phyloP scores from a whole-genome alignment of 2,888 invertebrate species.

The Epinotia bilunana region DNA sequence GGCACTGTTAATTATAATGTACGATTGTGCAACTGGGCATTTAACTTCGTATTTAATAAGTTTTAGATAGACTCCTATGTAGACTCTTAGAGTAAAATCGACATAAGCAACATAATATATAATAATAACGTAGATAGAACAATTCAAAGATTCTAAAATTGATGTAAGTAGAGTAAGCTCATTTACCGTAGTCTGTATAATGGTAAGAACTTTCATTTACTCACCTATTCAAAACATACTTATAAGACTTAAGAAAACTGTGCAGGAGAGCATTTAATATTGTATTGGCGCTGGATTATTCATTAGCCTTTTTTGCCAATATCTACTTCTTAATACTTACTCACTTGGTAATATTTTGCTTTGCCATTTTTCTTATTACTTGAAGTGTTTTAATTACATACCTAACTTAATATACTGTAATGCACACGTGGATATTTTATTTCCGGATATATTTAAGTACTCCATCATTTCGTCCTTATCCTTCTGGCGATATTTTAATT shows the following conservation, averaged over 20 bases:
- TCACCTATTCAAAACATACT: neutral
- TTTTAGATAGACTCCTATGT: neutral
- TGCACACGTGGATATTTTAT: conserved; percentile 10
- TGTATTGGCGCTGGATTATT: conserved; percentile 6
- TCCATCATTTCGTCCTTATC: neutral
- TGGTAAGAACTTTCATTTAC: conserved; percentile 6
- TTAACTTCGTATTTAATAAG: too few species aligned
- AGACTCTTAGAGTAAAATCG: neutral
- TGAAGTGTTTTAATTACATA: conserved; percentile 13
- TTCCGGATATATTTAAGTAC: neutral
- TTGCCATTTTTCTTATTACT: conserved; percentile 6
- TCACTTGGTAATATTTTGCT: neutral
- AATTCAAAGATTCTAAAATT: conserved; percentile 33
- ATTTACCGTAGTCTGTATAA: conserved; percentile 15
- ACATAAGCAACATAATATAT: neutral
- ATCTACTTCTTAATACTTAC: conserved; percentile 2
- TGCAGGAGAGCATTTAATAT: neutral
- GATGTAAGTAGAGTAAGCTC: conserved; percentile 25
- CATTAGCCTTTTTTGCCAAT: conserved; percentile 3
- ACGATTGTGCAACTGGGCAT: neutral
- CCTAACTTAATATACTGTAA: conserved; percentile 18
- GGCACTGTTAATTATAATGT: neutral
- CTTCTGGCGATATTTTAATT: too few species aligned
- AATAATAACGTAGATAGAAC: conserved; percentile 16
- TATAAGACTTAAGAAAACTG: neutral